phyloP scores from a whole-genome alignment of 2,888 invertebrate genomes.

The Monoplex corrugatus region DNA sequence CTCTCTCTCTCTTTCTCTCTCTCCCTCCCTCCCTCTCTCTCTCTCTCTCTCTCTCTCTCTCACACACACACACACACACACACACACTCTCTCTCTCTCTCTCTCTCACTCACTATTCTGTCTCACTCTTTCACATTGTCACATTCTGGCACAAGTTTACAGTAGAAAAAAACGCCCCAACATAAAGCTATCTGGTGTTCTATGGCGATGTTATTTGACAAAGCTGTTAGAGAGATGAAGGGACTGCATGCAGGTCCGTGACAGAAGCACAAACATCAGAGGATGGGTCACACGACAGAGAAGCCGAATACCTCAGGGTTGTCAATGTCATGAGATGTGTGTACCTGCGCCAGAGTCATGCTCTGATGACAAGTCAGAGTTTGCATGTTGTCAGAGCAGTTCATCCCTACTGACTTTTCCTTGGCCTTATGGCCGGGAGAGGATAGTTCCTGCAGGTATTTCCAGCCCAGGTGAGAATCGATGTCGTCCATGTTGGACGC shows the following conservation, averaged over 20 bases:
- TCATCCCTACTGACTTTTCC: background rate
- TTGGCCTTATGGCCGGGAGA: conserved; percentile 18
- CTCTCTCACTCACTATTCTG: no score
- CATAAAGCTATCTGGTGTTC: no score
- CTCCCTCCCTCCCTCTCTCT: no score
- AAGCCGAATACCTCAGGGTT: conserved; percentile 56
- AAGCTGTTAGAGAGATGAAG: no score
- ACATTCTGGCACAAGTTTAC: no score
- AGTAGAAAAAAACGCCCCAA: no score
- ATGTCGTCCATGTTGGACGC: conserved; percentile 54
- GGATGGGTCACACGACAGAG: conserved; percentile 59
- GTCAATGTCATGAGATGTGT: conserved; percentile 38
- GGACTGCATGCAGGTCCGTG: background rate
- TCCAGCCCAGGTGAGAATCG: conserved; percentile 60
- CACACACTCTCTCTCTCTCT: background rate
- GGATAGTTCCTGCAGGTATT: conserved; percentile 57
- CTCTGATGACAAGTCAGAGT: conserved; percentile 48
- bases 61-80: background rate
- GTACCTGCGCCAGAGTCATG: conserved; percentile 55
- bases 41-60: no score
- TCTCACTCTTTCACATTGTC: no score
- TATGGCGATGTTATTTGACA: no score
- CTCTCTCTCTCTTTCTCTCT: no score
- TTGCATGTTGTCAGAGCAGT: background rate
- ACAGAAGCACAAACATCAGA: background rate